A percentile compares a stretch with the other conserved stretches of the same genome.
phyloP scores from a whole-genome alignment of 2,113 vertebrate genomes.

The Aldabrachelys gigantea region DNA sequence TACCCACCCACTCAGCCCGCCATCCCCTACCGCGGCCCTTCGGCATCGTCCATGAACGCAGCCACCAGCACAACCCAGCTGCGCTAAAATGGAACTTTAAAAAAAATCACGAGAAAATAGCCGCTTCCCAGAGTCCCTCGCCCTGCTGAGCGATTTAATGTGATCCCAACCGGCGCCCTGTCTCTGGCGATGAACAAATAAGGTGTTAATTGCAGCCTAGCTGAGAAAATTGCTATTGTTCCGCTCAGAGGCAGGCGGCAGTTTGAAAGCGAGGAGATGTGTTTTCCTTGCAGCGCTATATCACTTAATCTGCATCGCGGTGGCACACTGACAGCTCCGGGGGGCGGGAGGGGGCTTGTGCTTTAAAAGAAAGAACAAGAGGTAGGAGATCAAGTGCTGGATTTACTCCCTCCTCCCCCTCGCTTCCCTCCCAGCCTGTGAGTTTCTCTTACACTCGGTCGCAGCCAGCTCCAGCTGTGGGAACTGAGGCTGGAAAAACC shows the following conservation, averaged over 20 bases:
- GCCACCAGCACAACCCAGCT: not conserved
- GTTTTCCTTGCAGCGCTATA: slow-evolving; percentile 18
- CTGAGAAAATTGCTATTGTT: slow-evolving; percentile 73
- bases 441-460: slow-evolving; percentile 35
- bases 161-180: slow-evolving; percentile 21
- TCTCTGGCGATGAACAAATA: slow-evolving; percentile 48
- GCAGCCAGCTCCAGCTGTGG: slow-evolving; percentile 45
- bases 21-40: not conserved
- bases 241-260: slow-evolving; percentile 36
- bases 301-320: slow-evolving; percentile 42
- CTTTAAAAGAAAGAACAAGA: not conserved
- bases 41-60: not conserved
- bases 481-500: slow-evolving; percentile 36
- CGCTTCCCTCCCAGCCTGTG: not conserved
- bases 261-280: not conserved
- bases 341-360: not conserved
- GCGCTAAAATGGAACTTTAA: not conserved
- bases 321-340: slow-evolving; percentile 54
- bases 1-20: not conserved
- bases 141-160: slow-evolving; percentile 23
- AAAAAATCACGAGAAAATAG: not conserved
- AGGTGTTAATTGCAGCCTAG: slow-evolving; percentile 71
- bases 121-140: slow-evolving; percentile 19
- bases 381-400: slow-evolving; percentile 25
- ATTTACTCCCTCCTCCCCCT: not conserved